phyloP scores from a whole-genome alignment of 2,113 vertebrate species.

The human (Homo sapiens) region GRCh38 chrX:149901001-149901500 shows the following conservation, averaged over 20 bases:
- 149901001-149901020: too few species aligned
- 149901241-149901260: not conserved
- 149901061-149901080: too few species aligned
- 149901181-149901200: too few species aligned
- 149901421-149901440: not conserved
- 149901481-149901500: not conserved
- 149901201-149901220: not conserved
- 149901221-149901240: not conserved
- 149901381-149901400: not conserved
- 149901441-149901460: not conserved
- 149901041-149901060: too few species aligned
- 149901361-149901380: too few species aligned
- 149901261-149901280: not conserved
- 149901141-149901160: too few species aligned
- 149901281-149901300: not conserved
- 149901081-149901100: too few species aligned
- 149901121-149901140: too few species aligned
- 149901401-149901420: not conserved
- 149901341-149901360: too few species aligned
- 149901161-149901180: too few species aligned
- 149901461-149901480: not conserved
- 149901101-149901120: too few species aligned
- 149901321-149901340: not conserved
- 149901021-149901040: too few species aligned
- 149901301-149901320: not conserved